These are phyloP conservation scores for Periphyllus acericola DNA, from an alignment of 2,888 invertebrate genomes.

Conservation along the genomic window DNA sequence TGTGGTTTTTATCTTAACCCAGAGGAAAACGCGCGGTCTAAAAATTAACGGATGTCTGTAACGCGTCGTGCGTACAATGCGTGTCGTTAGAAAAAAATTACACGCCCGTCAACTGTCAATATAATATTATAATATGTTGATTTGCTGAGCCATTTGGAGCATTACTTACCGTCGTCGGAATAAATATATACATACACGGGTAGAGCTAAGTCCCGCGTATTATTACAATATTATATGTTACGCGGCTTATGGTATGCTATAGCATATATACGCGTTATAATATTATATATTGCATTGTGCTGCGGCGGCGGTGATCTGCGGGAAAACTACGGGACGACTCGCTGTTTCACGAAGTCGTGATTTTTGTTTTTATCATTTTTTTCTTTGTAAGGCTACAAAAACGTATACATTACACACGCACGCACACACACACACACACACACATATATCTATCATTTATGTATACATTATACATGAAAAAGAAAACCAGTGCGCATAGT, in stretches of 20 bases:
- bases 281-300: no score
- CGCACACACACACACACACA: no score
- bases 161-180: conserved; percentile 6
- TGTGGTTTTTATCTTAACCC: not conserved
- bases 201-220: not conserved
- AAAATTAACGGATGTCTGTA: not conserved
- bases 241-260: not conserved
- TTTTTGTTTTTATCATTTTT: no score
- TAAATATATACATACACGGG: no score
- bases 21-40: no score
- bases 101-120: conserved; percentile 6
- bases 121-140: not conserved
- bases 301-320: not conserved
- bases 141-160: not conserved
- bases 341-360: no score
- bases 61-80: not conserved
- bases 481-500: no score
- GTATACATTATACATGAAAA: no score
- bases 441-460: no score
- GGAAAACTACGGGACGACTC: not conserved
- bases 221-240: not conserved
- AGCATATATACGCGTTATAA: not conserved
- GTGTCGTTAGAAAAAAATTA: conserved; percentile 12
- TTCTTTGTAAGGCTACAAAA: no score
- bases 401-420: no score